A percentile compares a stretch with the other conserved stretches of the same genome.
Evolutionary conservation across 2,888 invertebrate species (phyloP).

Genomic region (Spodoptera exigua): DNA sequence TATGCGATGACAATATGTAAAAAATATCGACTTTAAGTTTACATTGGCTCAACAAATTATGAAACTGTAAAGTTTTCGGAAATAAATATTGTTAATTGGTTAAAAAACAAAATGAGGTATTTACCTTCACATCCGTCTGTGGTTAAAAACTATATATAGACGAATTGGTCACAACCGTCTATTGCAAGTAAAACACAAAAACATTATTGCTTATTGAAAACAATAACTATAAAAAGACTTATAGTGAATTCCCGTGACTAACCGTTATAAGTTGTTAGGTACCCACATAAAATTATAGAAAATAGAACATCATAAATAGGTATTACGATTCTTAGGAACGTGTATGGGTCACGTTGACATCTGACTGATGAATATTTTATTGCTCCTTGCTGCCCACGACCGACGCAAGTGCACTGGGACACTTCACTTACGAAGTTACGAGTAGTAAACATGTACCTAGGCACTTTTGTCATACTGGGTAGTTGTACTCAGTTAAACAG

Average conservation of each 20-base stretch:
- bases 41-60: too few species aligned
- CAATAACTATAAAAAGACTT: constrained; percentile 3
- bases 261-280: background rate
- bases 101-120: too few species aligned
- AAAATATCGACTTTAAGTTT: too few species aligned
- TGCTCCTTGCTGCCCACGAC: constrained; percentile 76
- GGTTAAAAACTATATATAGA: too few species aligned
- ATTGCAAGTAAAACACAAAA: too few species aligned
- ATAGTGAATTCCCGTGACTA: constrained; percentile 14
- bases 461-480: too few species aligned
- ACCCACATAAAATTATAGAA: constrained; percentile 28
- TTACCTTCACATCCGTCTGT: too few species aligned
- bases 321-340: constrained; percentile 57
- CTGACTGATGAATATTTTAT: constrained; percentile 87
- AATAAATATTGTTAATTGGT: too few species aligned
- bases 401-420: constrained; percentile 66
- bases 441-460: constrained; percentile 42
- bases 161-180: too few species aligned
- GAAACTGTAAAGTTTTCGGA: too few species aligned
- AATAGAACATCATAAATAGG: constrained; percentile 61
- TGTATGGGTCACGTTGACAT: constrained; percentile 75
- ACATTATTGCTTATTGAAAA: background rate
- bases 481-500: too few species aligned
- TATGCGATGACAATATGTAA: too few species aligned
- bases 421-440: constrained; percentile 33